Evolutionary conservation across 2,797 vertebrate genomes (phyloP).

Genomic region (Microhierax caerulescens): DNA sequence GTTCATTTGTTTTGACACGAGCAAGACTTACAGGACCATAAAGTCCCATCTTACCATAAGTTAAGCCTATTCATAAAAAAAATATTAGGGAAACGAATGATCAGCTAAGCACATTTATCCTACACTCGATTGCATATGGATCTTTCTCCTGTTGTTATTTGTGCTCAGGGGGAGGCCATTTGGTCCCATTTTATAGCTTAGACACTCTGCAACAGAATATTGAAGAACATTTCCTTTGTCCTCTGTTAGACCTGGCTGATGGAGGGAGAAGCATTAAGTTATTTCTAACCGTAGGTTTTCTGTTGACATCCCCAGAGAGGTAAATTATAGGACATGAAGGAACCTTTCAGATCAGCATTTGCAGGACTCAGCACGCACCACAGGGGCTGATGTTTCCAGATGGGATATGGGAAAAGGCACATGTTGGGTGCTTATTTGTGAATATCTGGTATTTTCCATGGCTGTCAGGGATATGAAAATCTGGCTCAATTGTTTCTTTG

Average conservation of each 20-base stretch:
- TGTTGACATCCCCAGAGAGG: conserved; percentile 3
- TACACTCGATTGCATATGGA: conserved; percentile 29
- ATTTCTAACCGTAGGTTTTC: conserved; percentile 5
- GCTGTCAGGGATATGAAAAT: not conserved
- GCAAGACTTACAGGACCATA: conserved; percentile 61
- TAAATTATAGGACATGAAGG: not conserved
- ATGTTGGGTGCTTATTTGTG: not conserved
- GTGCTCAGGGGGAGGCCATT: conserved; percentile 55
- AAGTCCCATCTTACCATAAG: conserved; percentile 54
- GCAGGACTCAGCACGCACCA: not conserved
- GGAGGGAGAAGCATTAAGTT: conserved; percentile 22
- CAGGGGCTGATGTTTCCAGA: not conserved
- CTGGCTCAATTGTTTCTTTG: not conserved
- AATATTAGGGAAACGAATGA: conserved; percentile 67
- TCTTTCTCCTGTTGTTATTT: conserved; percentile 62
- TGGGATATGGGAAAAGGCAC: not conserved
- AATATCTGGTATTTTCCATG: not conserved
- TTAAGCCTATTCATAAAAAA: conserved; percentile 70
- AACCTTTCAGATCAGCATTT: not conserved
- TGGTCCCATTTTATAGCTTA: conserved; percentile 50
- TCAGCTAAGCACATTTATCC: conserved; percentile 53
- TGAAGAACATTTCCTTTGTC: conserved; percentile 61
- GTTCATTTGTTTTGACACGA: conserved; percentile 66
- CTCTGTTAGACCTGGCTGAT: conserved; percentile 43
- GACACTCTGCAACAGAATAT: not conserved